Evolutionary conservation across 2,113 vertebrate species (phyloP).

Genomic region (Mastomys natalensis): DNA sequence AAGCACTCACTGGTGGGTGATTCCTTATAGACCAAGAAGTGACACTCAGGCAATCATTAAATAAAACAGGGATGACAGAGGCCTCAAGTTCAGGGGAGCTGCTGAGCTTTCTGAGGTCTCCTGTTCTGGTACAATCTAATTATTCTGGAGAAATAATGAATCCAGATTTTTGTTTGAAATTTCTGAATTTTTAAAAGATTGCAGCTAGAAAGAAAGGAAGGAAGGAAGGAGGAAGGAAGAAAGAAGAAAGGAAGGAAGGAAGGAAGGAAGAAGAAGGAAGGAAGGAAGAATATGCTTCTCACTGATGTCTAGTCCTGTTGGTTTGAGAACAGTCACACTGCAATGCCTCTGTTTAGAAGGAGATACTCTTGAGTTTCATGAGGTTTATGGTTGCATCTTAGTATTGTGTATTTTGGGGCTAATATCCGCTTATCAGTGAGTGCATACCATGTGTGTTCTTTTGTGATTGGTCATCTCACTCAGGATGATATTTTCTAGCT

Average conservation of each 20-base stretch:
- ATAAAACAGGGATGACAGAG: background rate
- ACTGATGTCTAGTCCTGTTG: background rate
- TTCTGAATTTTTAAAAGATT: slow-evolving; percentile 26
- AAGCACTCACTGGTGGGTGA: background rate
- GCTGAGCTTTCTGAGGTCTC: background rate
- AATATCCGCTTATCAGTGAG: too few relatives aligned
- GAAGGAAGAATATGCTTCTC: background rate
- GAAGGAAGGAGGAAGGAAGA: too few relatives aligned
- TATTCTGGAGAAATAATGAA: background rate
- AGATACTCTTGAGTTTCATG: too few relatives aligned
- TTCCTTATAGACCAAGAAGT: background rate
- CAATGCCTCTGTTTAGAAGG: background rate
- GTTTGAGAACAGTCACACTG: background rate
- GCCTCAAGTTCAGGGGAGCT: background rate
- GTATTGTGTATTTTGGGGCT: too few relatives aligned
- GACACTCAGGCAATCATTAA: background rate
- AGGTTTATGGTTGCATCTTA: too few relatives aligned
- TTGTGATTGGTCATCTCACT: too few relatives aligned
- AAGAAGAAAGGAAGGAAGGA: too few relatives aligned
- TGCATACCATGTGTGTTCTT: too few relatives aligned
- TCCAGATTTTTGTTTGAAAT: slow-evolving; percentile 20
- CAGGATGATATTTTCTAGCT: too few relatives aligned
- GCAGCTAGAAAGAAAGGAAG: background rate
- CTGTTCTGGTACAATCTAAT: background rate
- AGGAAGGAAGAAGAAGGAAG: too few relatives aligned